Evolutionary conservation across 2,113 vertebrate genomes (phyloP), one percentile per base, ranked within the genome.

Genomic region (Oenanthe melanoleuca): DNA sequence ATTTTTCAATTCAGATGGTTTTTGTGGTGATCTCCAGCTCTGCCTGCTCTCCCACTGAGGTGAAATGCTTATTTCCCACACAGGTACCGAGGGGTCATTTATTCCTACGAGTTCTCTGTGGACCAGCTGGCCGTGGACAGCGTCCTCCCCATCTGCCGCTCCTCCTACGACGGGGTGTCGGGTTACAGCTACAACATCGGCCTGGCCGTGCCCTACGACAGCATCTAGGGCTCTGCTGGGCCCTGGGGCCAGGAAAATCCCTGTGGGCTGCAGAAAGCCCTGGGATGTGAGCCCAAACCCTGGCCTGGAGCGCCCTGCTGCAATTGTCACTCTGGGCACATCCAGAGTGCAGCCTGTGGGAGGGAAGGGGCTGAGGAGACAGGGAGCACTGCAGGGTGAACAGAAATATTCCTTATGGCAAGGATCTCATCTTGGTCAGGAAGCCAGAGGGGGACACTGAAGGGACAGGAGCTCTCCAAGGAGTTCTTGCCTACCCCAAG

Each of bases 121-220:
- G 98, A 99, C 49, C 96, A 96, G 38, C 29, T 97, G 93, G 94
- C 98, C 6, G 97, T 92, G 23, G 98, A 98, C 31, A 98, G 98
- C 21, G 14, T 99, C 21, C 98, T 99, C 12, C 99, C 99, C 34
- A 98, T 99, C 96, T 99, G 99, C 97, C 98, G 98, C 82, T 98
- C 99, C 0, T 96, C 98, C 95, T 98, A 98, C 64, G 94, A 77
- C 0, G 97, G 98, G 73, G 71, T 95, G 20, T 84, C 95, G 0
- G 98, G 98, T 2, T 98, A 99, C 97, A 99, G 95, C 98, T 99
- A 99, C 93, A 99, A 99, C 97, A 99, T 99, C 6, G 96, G 98
- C n/a, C 98, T 99, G 25, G 88, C 98, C 0, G 96, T 99, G 88
- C 99, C 99, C 37, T 99, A 98, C 1, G 99, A 99, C 92, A 69